Conservation (phyloP, 1,140 invertebrate genomes). For the Teleopsis dalmanni region DNA sequence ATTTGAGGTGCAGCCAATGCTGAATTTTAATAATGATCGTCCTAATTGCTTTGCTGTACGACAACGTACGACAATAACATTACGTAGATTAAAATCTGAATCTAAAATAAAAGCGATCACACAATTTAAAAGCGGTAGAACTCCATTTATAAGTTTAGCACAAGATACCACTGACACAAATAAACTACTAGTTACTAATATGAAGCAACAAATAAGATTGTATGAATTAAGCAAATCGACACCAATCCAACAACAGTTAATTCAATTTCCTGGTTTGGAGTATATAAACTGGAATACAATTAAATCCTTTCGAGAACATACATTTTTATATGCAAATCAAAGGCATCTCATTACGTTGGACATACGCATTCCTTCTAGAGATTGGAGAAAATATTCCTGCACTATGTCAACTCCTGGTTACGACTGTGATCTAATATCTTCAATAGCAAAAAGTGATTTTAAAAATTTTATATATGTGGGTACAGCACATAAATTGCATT, state of each 20-base stretch:
- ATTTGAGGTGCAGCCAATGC: constrained; percentile 8
- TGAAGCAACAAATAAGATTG: constrained; percentile 11
- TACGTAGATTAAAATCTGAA: background rate
- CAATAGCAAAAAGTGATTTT: constrained; percentile 11
- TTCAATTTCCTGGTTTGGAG: too few relatives aligned
- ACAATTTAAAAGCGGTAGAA: constrained; percentile 8
- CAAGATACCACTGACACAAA: constrained; percentile 3
- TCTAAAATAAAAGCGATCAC: background rate
- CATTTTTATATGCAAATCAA: constrained; percentile 12
- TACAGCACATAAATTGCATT: constrained; percentile 13
- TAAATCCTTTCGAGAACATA: constrained; percentile 9
- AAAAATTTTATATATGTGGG: constrained; percentile 13
- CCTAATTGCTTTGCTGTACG: constrained; percentile 6
- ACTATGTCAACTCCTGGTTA: background rate
- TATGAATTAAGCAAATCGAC: constrained; percentile 6
- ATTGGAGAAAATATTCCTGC: constrained; percentile 6
- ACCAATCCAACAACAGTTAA: background rate
- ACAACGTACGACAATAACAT: constrained; percentile 1
- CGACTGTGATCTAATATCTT: constrained; percentile 9
- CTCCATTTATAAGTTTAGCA: constrained; percentile 15
- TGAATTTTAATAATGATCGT: background rate
- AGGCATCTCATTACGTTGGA: constrained; percentile 10
- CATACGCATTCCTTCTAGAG: constrained; percentile 1
- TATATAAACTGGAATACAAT: constrained; percentile 8
- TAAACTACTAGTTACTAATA: constrained; percentile 9